These are phyloP conservation scores for Micromys minutus DNA, from an alignment of 2,113 vertebrate genomes.

Conservation along the genomic window DNA sequence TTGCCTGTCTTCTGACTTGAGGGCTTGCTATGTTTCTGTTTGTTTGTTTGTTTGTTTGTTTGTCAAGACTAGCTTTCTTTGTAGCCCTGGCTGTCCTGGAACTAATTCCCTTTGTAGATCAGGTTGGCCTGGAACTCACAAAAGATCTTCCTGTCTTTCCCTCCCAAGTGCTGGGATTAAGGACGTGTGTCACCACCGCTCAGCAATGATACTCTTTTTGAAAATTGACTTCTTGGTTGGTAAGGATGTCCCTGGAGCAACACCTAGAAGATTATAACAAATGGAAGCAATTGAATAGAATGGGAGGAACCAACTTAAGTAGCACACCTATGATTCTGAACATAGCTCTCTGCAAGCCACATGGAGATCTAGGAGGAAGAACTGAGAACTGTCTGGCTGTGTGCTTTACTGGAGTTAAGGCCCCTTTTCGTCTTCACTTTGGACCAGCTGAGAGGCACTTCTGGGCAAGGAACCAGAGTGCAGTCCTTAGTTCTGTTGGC, in stretches of 20 bases:
- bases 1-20: conserved; percentile 7
- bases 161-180: background rate
- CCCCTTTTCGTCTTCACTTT: background rate
- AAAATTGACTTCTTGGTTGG: background rate
- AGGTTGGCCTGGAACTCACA: background rate
- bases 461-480: background rate
- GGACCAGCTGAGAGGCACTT: background rate
- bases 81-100: background rate
- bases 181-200: background rate
- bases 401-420: background rate
- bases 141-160: background rate
- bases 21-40: background rate
- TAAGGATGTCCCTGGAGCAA: conserved; percentile 17
- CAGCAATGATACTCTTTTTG: background rate
- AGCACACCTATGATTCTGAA: background rate
- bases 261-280: conserved; percentile 2
- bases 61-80: background rate
- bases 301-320: background rate
- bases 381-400: background rate
- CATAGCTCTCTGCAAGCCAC: background rate
- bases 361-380: background rate
- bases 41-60: background rate
- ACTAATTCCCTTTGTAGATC: background rate
- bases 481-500: background rate
- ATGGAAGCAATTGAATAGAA: background rate